Percentiles rank a stretch among this genome's conserved stretches.
phyloP scores from a whole-genome alignment of 2,888 invertebrate genomes.

The Micropterix aruncella region DNA sequence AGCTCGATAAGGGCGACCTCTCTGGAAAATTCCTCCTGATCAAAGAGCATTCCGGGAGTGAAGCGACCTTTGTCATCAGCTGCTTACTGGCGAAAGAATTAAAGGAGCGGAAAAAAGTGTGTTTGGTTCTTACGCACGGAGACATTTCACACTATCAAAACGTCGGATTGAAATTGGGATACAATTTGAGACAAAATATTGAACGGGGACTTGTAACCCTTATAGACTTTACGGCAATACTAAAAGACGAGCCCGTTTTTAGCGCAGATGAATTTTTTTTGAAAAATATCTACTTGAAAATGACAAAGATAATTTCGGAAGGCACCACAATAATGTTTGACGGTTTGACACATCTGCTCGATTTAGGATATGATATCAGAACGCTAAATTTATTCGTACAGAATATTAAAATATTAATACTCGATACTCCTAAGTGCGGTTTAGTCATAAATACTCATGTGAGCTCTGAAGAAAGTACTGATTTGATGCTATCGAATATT shows the following conservation, averaged over 20 bases:
- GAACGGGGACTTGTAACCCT: neutral
- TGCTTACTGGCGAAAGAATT: constrained; percentile 48
- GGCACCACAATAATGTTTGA: neutral
- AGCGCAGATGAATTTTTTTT: neutral
- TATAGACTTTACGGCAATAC: neutral
- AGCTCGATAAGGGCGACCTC: constrained; percentile 43
- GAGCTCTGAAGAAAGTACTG: neutral
- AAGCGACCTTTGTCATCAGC: constrained; percentile 58
- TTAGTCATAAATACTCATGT: neutral
- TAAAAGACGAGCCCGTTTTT: neutral
- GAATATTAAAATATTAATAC: neutral
- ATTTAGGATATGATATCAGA: neutral
- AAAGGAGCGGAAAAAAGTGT: constrained; percentile 21
- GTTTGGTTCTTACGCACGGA: neutral
- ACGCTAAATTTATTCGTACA: neutral
- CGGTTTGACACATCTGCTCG: neutral
- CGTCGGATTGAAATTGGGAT: constrained; percentile 59
- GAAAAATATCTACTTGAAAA: neutral
- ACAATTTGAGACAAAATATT: constrained; percentile 36
- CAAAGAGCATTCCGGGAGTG: constrained; percentile 54
- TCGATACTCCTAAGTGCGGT: neutral
- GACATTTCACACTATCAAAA: constrained; percentile 46
- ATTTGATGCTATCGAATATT: neutral
- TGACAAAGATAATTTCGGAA: neutral
- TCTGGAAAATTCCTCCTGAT: constrained; percentile 44